A percentile compares a stretch with the other conserved stretches of the same genome.
phyloP scores from a whole-genome alignment of 2,113 vertebrate genomes.

The Manacus vitellinus region DNA sequence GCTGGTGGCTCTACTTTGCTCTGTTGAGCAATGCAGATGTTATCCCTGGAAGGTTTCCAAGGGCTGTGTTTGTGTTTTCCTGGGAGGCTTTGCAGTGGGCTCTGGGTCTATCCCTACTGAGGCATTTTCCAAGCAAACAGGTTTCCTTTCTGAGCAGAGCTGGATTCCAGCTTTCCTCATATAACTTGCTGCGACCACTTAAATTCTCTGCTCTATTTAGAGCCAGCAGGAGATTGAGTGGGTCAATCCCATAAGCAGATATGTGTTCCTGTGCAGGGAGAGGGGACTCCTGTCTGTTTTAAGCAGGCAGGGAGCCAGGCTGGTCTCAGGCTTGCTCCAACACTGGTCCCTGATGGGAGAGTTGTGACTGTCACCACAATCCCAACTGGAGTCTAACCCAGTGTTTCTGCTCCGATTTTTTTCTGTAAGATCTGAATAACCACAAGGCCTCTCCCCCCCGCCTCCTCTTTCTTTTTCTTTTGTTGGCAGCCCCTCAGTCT shows the following conservation, averaged over 20 bases:
- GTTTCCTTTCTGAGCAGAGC: background rate
- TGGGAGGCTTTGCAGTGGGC: background rate
- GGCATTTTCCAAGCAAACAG: background rate
- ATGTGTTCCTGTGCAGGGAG: background rate
- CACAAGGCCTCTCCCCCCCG: background rate
- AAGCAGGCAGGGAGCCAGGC: background rate
- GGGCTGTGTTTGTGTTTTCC: background rate
- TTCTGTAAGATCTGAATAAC: background rate
- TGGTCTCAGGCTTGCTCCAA: background rate
- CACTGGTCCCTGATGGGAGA: background rate
- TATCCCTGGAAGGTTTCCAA: background rate
- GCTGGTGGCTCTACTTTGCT: background rate
- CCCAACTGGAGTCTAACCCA: background rate
- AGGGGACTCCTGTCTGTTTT: background rate
- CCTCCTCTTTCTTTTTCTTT: background rate
- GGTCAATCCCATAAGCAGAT: background rate
- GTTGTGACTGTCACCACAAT: background rate
- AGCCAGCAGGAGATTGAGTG: background rate
- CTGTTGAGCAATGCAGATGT: background rate
- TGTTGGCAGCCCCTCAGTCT: background rate
- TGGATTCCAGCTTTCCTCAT: background rate
- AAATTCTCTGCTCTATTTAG: background rate
- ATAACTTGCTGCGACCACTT: rapidly evolving
- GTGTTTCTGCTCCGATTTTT: background rate
- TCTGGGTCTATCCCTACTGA: background rate